Evolutionary conservation across 2,888 invertebrate genomes (phyloP), one percentile per base, ranked within the genome.

Genomic region (Acleris laterana): DNA sequence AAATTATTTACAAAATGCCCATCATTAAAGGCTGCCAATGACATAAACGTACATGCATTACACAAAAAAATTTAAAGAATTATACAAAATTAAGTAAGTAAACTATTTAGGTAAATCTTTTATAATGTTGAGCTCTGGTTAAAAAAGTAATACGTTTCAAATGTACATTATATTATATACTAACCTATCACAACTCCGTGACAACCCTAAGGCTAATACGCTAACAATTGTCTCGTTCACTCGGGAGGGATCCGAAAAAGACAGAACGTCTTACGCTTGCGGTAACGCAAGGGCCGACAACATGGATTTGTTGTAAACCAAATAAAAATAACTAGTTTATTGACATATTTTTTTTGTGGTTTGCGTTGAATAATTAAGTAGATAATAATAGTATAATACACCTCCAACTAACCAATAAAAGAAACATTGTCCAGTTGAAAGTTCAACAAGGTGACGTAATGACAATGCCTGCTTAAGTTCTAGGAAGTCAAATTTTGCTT

Each of bases 121-220:
- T 58, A 58, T 28, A 48, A 48, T 6, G 1, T 17, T 48, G 28
- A 58, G 28, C 57, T 28, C 48, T 19, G 57, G 17, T 51, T 53
- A 19, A 38, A 46, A 46, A 46, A n/a, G 7, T n/a, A 7, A 17
- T n/a, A 46, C 5, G 46, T 38, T 32, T 19, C 19, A 53, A 19
- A 13, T 11, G 11, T 38, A 38, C 38, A 38, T 32, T 56, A 50
- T 46, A 63, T 62, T 64, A 38, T 46, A 46, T 72, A 38, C 73
- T 73, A 74, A 74, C 75, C 77, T 79, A 80, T 80, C 80, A 80
- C 80, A 80, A 78, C 75, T 73, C 74, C 69, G 70, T 68, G 69
- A 65, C 59, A 70, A 72, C 72, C 68, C 42, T 50, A 3, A 62
- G 63, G 69, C 71, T 68, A 48, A 16, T 17, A 20, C 6, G 20